Base-by-base conservation (phyloP, 2,113 vertebrate genomes). In the Neogobius melanostomus region DNA sequence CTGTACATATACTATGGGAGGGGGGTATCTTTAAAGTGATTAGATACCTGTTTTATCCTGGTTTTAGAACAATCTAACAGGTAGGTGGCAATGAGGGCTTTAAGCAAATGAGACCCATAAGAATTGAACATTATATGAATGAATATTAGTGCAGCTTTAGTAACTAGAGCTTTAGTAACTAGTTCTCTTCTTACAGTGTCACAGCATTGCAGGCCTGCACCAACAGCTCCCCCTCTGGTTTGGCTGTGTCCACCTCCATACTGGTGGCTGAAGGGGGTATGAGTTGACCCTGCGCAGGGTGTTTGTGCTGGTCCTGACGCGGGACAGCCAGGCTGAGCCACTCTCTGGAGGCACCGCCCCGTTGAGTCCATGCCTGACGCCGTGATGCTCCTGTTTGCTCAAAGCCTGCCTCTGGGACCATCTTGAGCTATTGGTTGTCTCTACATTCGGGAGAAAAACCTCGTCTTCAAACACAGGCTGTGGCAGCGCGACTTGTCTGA, bases 111-210 rank as follows among this genome's bases (percentile, higher is more conserved):
- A 36, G 28, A 36, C 28, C 28, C 28, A 36, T 36, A 4, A 36
- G 28, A 36, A 36, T 36, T 36, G 28, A 36, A 36, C 28, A 36
- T 21, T 21, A 21, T 21, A 21, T 21, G 21, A 21, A 21, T 21
- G 21, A 21, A 36, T 36, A 36, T 36, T 36, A 36, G 28, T 36
- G 28, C 28, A 36, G 28, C 28, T 3, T 36, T 36, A 36, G 21
- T 21, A 21, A 21, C 21, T 21, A 21, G 21, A 2, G 21, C 21
- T 21, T 21, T 52, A 52, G 50, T 52, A 52, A 52, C 9, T 56
- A 1, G 6, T 57, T 14, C n/a, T 2, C 0, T 7, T 67, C 88
- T 83, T 79, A 93, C 93, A 63, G 17, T 49, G 70, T 15, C 0
- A 1, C 59, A 16, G 46, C 4, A 6, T 50, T 75, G 9, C 48